Percentiles rank a stretch among this genome's conserved stretches.
Conservation (phyloP, 1,140 invertebrate genomes). For the Linepithema humile region DNA sequence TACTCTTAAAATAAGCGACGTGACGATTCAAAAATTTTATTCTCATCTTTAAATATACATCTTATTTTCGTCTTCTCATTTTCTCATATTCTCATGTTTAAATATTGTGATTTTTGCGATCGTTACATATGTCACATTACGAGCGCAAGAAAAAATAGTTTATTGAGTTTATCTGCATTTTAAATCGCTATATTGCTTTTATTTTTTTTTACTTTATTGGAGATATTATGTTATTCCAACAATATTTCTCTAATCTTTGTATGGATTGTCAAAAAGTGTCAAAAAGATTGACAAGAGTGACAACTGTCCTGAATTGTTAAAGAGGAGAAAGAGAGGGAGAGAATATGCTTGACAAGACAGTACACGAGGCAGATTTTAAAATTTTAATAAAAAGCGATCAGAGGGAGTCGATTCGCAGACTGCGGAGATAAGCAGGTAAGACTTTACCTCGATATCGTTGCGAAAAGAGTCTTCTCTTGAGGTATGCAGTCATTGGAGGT, state of each 20-base stretch:
- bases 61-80: too few relatives aligned
- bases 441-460: background rate
- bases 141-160: too few relatives aligned
- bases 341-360: background rate
- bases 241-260: background rate
- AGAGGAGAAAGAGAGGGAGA: background rate
- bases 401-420: background rate
- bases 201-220: background rate
- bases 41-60: too few relatives aligned
- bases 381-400: slow-evolving; percentile 3
- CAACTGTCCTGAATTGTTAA: background rate
- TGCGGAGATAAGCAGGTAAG: slow-evolving; percentile 20
- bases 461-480: slow-evolving; percentile 8
- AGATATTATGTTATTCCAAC: background rate
- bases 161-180: slow-evolving; percentile 50
- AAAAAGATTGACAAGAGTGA: background rate
- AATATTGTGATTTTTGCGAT: too few relatives aligned
- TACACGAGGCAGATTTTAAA: background rate
- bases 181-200: background rate
- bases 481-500: slow-evolving; percentile 36
- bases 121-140: too few relatives aligned
- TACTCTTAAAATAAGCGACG: too few relatives aligned
- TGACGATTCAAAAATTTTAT: too few relatives aligned
- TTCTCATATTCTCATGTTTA: too few relatives aligned
- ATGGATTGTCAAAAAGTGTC: background rate